These are phyloP conservation scores for Entelurus aequoreus DNA, from an alignment of 2,113 vertebrate genomes.

Conservation along the genomic window DNA sequence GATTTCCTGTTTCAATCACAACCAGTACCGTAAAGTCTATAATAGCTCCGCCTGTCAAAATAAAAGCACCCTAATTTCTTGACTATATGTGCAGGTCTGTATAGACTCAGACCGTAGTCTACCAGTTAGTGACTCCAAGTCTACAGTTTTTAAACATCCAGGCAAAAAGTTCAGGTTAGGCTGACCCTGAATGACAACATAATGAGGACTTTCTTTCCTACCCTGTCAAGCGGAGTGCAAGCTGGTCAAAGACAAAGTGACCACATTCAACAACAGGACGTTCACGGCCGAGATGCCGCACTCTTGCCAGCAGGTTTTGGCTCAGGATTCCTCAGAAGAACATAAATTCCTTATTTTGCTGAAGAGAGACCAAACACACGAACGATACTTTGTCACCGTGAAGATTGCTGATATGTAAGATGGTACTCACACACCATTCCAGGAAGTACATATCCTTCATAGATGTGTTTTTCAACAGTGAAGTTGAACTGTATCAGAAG, in stretches of 20 bases:
- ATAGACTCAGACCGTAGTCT: too few relatives aligned
- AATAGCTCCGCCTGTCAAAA: too few relatives aligned
- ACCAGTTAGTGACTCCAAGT: too few relatives aligned
- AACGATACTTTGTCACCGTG: conserved; percentile 62
- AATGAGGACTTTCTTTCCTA: background rate
- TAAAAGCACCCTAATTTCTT: too few relatives aligned
- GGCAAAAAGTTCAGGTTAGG: too few relatives aligned
- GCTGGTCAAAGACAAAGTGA: conserved; percentile 50
- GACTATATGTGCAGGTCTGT: too few relatives aligned
- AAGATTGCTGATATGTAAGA: conserved; percentile 74
- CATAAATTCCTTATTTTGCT: conserved; percentile 76
- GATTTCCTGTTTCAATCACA: too few relatives aligned
- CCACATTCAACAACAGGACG: conserved; percentile 71
- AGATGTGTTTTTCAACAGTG: conserved; percentile 41
- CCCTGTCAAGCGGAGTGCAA: conserved; percentile 51
- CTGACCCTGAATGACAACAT: too few relatives aligned
- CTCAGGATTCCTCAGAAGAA: conserved; percentile 75
- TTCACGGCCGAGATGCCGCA: conserved; percentile 67
- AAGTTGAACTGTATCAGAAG: conserved; percentile 44
- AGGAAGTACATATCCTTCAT: background rate
- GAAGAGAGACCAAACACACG: conserved; percentile 60
- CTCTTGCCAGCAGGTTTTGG: conserved; percentile 76
- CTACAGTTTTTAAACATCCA: too few relatives aligned
- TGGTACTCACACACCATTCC: background rate
- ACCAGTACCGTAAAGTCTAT: too few relatives aligned